Percentiles rank a stretch among this genome's conserved stretches.
phyloP scores from a whole-genome alignment of 2,797 vertebrate genomes.

The Phoxinus dragarum region DNA sequence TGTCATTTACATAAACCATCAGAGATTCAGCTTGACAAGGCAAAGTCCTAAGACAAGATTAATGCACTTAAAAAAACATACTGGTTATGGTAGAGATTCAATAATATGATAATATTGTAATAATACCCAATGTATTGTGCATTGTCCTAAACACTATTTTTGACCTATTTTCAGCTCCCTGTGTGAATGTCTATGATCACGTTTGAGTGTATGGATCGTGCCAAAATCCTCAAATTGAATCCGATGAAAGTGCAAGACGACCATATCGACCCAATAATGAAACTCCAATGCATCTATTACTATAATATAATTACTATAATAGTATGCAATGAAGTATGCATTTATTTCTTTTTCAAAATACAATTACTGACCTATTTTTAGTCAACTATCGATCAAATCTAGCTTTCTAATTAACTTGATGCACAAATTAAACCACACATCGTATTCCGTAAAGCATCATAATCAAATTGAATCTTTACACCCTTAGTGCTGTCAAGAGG shows the following conservation, averaged over 20 bases:
- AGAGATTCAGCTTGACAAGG: not conserved
- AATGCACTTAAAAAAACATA: not conserved
- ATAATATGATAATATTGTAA: not conserved
- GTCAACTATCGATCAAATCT: not conserved
- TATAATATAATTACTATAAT: not conserved
- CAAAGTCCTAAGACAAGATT: not conserved
- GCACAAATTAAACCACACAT: not conserved
- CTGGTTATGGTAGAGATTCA: not conserved
- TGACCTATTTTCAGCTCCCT: not conserved
- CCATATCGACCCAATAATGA: not conserved
- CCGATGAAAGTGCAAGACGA: not conserved
- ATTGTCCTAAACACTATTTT: not conserved
- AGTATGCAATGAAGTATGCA: not conserved
- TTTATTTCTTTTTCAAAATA: not conserved
- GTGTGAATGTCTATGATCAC: not conserved
- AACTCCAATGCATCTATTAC: not conserved
- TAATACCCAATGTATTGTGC: not conserved
- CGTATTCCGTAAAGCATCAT: not conserved
- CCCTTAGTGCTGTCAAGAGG: not conserved
- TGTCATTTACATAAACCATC: slow-evolving; percentile 1
- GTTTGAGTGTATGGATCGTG: not conserved
- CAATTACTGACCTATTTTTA: not conserved
- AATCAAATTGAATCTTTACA: not conserved
- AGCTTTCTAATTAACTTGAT: not conserved
- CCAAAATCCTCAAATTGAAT: not conserved